Conservation (phyloP, 2,797 vertebrate genomes). For the Staurois parvus region DNA sequence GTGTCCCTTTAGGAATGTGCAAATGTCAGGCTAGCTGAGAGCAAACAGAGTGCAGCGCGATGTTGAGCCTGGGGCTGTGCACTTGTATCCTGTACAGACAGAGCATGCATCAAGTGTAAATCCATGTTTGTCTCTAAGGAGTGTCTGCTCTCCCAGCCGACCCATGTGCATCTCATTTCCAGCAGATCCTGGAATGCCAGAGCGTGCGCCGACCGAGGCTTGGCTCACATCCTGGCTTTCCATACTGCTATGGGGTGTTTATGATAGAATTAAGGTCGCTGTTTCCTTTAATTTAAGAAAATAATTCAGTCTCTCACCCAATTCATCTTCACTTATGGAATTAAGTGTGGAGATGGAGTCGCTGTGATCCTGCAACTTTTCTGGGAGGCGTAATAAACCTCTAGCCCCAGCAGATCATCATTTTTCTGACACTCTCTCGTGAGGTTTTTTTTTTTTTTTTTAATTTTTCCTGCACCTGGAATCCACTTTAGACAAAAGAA, state of each 20-base stretch:
- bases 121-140: slow-evolving; percentile 31
- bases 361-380: too few relatives aligned
- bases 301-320: slow-evolving; percentile 13
- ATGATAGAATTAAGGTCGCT: slow-evolving; percentile 46
- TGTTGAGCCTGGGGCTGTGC: slow-evolving; percentile 23
- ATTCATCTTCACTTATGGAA: too few relatives aligned
- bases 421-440: neutral
- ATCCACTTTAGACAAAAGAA: neutral
- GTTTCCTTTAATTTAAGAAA: slow-evolving; percentile 58
- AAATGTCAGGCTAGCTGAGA: neutral
- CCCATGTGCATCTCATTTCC: slow-evolving; percentile 38
- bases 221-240: slow-evolving; percentile 48
- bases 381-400: too few relatives aligned
- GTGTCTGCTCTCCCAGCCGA: neutral
- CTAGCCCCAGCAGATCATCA: neutral
- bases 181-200: slow-evolving; percentile 30
- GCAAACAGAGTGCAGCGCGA: neutral
- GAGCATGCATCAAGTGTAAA: slow-evolving; percentile 19
- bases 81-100: slow-evolving; percentile 10
- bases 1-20: slow-evolving; percentile 11
- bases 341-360: neutral
- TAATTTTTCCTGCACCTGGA: neutral
- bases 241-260: slow-evolving; percentile 48
- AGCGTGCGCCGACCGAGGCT: slow-evolving; percentile 24
- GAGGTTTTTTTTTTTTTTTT: too few relatives aligned